Conservation (phyloP, 53 echinoderm and acorn worm species). For the Luidia sarsii region DNA sequence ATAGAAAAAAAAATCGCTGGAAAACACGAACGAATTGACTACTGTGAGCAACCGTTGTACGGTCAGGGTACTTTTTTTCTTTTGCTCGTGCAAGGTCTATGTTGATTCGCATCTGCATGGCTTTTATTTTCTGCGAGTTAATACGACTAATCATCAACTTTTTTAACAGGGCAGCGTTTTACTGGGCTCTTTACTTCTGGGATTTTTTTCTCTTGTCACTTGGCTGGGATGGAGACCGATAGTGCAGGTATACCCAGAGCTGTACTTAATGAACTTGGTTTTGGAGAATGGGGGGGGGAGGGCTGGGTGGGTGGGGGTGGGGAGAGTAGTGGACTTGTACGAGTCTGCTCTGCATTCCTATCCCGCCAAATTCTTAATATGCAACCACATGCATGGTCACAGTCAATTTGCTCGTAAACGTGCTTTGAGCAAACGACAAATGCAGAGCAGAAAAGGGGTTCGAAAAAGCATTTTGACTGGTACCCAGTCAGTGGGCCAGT, state of each 20-base stretch:
- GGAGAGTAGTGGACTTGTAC: not conserved
- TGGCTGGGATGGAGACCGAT: not conserved
- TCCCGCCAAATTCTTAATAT: too few species aligned
- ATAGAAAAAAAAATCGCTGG: too few species aligned
- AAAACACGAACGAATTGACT: constrained; percentile 1
- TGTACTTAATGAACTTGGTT: constrained; percentile 40
- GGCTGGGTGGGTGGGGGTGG: not conserved
- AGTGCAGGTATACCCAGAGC: constrained; percentile 18
- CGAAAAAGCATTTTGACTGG: too few species aligned
- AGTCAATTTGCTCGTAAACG: too few species aligned
- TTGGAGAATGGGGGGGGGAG: too few species aligned
- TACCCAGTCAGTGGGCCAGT: too few species aligned
- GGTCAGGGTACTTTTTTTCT: constrained; percentile 39
- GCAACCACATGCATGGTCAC: too few species aligned
- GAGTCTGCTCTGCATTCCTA: not conserved
- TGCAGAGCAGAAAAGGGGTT: too few species aligned
- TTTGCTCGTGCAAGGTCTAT: not conserved
- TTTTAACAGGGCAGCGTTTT: constrained; percentile 10
- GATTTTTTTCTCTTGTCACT: too few species aligned
- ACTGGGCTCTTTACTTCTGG: too few species aligned
- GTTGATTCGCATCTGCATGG: constrained; percentile 41
- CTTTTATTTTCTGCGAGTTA: constrained; percentile 32
- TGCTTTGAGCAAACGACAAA: too few species aligned
- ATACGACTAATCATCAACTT: constrained; percentile 52
- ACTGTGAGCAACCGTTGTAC: not conserved